phyloP scores from a whole-genome alignment of 2,888 invertebrate species.

The Lasioglossum marginatum region DNA sequence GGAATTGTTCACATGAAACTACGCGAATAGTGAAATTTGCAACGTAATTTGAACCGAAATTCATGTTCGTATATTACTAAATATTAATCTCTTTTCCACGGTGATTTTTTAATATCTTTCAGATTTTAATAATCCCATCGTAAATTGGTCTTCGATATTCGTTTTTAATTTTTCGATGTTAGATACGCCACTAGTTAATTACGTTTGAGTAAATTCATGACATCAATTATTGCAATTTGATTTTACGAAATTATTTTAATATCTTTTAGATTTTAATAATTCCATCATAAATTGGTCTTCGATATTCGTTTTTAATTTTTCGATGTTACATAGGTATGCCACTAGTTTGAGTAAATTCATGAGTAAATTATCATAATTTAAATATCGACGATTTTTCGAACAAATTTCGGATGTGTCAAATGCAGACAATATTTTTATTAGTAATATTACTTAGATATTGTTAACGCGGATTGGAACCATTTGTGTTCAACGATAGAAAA shows the following conservation, averaged over 20 bases:
- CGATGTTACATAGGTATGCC: too few species aligned
- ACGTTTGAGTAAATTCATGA: too few species aligned
- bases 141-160: not conserved
- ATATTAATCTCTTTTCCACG: not conserved
- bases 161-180: not conserved
- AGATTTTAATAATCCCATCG: not conserved
- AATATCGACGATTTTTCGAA: not conserved
- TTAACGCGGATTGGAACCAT: not conserved
- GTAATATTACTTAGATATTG: not conserved
- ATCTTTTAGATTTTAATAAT: not conserved
- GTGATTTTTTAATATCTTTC: not conserved
- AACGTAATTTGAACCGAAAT: not conserved
- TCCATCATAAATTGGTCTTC: not conserved
- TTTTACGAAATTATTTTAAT: not conserved
- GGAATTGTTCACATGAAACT: not conserved
- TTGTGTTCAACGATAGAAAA: not conserved
- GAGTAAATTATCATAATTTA: not conserved
- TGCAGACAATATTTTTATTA: not conserved
- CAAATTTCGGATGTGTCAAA: not conserved
- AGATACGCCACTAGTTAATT: too few species aligned
- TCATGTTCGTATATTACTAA: not conserved
- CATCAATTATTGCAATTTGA: too few species aligned
- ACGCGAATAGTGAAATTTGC: not conserved
- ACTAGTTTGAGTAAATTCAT: too few species aligned
- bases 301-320: not conserved